phyloP scores from a whole-genome alignment of 2,113 vertebrate genomes.

The Hemicordylus capensis region DNA sequence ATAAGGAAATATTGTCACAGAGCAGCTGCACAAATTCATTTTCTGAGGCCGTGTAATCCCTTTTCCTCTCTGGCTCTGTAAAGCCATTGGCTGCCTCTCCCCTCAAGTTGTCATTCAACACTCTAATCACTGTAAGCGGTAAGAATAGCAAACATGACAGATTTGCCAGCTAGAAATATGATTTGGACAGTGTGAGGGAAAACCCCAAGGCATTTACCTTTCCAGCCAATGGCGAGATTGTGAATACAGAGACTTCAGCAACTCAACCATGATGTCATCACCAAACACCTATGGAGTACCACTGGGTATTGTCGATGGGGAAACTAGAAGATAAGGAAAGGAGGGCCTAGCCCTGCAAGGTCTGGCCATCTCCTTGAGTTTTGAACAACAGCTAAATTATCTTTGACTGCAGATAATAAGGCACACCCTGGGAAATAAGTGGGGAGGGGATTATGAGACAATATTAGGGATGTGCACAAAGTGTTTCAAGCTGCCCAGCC shows the following conservation, averaged over 20 bases:
- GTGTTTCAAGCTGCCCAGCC: too few species aligned
- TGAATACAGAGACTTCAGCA: not conserved
- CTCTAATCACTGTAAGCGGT: conserved; percentile 44
- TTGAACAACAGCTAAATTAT: too few species aligned
- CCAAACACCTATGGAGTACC: not conserved
- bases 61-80: conserved; percentile 38
- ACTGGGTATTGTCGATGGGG: not conserved
- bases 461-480: too few species aligned
- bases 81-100: conserved; percentile 35
- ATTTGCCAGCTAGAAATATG: not conserved
- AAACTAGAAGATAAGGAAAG: too few species aligned
- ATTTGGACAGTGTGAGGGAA: not conserved
- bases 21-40: conserved; percentile 22
- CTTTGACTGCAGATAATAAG: too few species aligned
- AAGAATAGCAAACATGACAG: conserved; percentile 23
- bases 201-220: not conserved
- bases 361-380: too few species aligned
- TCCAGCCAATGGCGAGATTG: not conserved
- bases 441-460: too few species aligned
- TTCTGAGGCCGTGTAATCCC: conserved; percentile 42
- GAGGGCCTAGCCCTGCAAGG: too few species aligned
- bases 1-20: conserved; percentile 40
- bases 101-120: conserved; percentile 39
- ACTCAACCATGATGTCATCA: not conserved
- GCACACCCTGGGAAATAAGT: too few species aligned